phyloP scores from a whole-genome alignment of 1,140 invertebrate genomes.

The Pararge aegeria region DNA sequence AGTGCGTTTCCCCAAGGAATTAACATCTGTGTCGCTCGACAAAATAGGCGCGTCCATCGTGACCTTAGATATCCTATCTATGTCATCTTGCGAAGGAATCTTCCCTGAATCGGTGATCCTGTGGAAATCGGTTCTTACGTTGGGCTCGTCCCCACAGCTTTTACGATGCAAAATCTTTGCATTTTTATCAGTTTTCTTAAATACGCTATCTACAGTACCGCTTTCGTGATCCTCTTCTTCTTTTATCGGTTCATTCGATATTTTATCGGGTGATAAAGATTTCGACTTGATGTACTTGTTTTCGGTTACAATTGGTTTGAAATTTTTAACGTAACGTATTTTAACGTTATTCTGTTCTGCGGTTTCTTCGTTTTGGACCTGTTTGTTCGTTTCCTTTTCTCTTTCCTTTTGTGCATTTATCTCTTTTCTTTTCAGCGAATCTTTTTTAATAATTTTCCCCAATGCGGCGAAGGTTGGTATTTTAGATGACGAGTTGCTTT shows the following conservation, averaged over 20 bases:
- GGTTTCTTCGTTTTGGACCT: constrained; percentile 26
- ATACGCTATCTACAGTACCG: constrained; percentile 25
- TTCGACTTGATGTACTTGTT: constrained; percentile 72
- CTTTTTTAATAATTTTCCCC: constrained; percentile 76
- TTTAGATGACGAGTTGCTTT: constrained; percentile 71
- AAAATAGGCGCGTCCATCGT: constrained; percentile 90
- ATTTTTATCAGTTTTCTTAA: constrained; percentile 25
- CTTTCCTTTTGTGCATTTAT: constrained; percentile 42
- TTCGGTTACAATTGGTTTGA: constrained; percentile 54
- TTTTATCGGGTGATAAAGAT: constrained; percentile 66
- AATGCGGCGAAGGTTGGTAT: constrained; percentile 73
- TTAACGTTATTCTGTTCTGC: constrained; percentile 40
- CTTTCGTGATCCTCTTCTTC: constrained; percentile 47
- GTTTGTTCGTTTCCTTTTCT: constrained; percentile 23
- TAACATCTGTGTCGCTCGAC: constrained; percentile 81
- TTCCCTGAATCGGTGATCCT: constrained; percentile 68
- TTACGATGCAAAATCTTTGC: constrained; percentile 63
- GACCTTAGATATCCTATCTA: constrained; percentile 92
- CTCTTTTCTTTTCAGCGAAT: constrained; percentile 68
- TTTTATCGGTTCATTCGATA: constrained; percentile 49
- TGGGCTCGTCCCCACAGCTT: constrained; percentile 75
- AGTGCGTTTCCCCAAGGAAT: constrained; percentile 89
- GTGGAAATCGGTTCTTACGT: constrained; percentile 45
- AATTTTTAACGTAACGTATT: constrained; percentile 67
- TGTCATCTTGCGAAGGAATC: constrained; percentile 89